Percentiles rank a stretch among this genome's conserved stretches.
phyloP scores from a whole-genome alignment of 2,888 invertebrate species.

The Seira musarum region DNA sequence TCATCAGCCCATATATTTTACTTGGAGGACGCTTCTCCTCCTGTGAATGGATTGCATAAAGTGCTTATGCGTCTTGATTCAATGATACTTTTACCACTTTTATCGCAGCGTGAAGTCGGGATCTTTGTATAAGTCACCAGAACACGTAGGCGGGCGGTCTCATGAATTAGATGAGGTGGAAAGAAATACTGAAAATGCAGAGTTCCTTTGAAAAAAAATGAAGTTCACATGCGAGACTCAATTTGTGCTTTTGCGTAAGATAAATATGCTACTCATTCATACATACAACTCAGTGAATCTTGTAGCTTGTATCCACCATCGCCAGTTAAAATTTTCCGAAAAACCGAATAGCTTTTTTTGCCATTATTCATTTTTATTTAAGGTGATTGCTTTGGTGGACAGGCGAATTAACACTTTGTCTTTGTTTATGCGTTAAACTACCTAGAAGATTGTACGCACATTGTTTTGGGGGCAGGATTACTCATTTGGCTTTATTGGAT shows the following conservation, averaged over 20 bases:
- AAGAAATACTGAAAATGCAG: background rate
- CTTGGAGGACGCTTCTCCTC: slow-evolving; percentile 35
- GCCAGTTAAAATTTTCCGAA: no score
- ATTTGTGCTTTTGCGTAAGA: slow-evolving; percentile 1
- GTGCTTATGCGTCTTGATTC: slow-evolving; percentile 16
- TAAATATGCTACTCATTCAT: background rate
- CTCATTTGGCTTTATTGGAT: no score
- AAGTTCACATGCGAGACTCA: background rate
- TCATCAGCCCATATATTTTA: slow-evolving; percentile 48
- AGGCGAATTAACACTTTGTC: slow-evolving; percentile 45
- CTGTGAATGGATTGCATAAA: slow-evolving; percentile 1
- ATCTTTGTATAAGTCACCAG: slow-evolving; percentile 30
- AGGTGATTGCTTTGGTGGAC: slow-evolving; percentile 9
- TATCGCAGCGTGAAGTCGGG: slow-evolving; percentile 58
- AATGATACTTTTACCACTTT: slow-evolving; percentile 61
- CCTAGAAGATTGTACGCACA: no score
- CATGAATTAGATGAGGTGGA: slow-evolving; percentile 31
- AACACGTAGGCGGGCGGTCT: slow-evolving; percentile 52
- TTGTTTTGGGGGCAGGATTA: no score
- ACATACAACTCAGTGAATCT: background rate
- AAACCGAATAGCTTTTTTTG: slow-evolving; percentile 53
- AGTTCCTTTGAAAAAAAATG: background rate
- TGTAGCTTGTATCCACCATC: no score
- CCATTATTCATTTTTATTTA: slow-evolving; percentile 37
- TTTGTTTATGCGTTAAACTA: no score